phyloP scores from a whole-genome alignment of 2,888 invertebrate species.

The Marronus borbonicus region DNA sequence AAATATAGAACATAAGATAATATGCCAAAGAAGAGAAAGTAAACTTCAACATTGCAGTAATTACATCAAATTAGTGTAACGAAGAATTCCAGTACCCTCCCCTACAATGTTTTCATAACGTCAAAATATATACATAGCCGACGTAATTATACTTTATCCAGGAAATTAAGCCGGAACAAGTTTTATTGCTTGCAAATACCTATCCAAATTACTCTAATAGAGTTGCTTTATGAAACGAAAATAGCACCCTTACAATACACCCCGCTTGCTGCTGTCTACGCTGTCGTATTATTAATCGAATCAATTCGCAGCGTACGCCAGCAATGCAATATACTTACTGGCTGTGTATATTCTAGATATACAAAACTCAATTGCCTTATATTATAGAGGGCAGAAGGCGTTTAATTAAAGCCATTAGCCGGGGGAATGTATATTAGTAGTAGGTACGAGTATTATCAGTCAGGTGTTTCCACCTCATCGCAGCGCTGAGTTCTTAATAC shows the following conservation, averaged over 20 bases:
- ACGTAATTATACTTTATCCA: slow-evolving; percentile 10
- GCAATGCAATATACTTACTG: slow-evolving; percentile 3
- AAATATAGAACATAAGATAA: too few relatives aligned
- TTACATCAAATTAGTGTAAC: too few relatives aligned
- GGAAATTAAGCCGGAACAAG: slow-evolving; percentile 18
- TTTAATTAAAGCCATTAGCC: slow-evolving; percentile 61
- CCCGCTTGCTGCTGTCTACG: background rate
- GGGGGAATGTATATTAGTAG: slow-evolving; percentile 53
- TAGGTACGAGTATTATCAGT: slow-evolving; percentile 59
- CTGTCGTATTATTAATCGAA: slow-evolving; percentile 26
- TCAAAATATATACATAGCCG: too few relatives aligned
- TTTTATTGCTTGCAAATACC: slow-evolving; percentile 31
- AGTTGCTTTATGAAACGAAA: slow-evolving; percentile 15
- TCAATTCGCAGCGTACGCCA: slow-evolving; percentile 12
- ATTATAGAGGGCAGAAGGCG: slow-evolving; percentile 55
- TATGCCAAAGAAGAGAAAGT: too few relatives aligned
- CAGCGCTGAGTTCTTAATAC: slow-evolving; percentile 24
- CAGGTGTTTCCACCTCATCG: slow-evolving; percentile 54
- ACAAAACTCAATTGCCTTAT: slow-evolving; percentile 54
- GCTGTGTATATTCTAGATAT: slow-evolving; percentile 23
- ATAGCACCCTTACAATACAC: slow-evolving; percentile 2
- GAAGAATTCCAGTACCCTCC: too few relatives aligned
- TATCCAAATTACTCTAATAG: slow-evolving; percentile 17
- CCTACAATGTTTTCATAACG: too few relatives aligned
- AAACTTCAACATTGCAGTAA: too few relatives aligned